phyloP scores from a whole-genome alignment of 2,797 vertebrate genomes.

The Lacerta bilineata region DNA sequence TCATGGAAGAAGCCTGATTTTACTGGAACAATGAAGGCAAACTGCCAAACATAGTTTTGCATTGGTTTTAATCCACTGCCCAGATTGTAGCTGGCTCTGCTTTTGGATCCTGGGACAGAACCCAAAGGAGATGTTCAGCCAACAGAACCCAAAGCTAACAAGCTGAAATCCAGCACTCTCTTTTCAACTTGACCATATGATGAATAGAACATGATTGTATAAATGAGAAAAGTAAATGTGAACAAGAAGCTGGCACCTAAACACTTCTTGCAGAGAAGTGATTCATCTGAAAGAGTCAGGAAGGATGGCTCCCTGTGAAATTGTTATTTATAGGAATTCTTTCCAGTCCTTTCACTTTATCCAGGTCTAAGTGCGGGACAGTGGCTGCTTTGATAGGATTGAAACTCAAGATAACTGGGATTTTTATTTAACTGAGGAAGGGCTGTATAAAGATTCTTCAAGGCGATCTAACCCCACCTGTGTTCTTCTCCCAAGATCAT shows the following conservation, averaged over 20 bases:
- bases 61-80: constrained; percentile 54
- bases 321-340: constrained; percentile 1
- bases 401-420: constrained; percentile 19
- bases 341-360: constrained; percentile 26
- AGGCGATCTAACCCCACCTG: constrained; percentile 2
- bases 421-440: constrained; percentile 37
- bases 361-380: constrained; percentile 32
- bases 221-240: constrained; percentile 27
- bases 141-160: constrained; percentile 20
- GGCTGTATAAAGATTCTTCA: constrained; percentile 10
- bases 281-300: constrained; percentile 23
- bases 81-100: constrained; percentile 40
- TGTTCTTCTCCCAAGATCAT: constrained; percentile 5
- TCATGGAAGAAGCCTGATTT: constrained; percentile 53
- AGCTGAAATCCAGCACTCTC: constrained; percentile 54
- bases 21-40: constrained; percentile 58
- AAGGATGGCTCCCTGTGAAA: constrained; percentile 30
- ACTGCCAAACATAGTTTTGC: constrained; percentile 29
- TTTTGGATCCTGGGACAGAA: constrained; percentile 42
- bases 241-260: not conserved
- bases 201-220: constrained; percentile 25
- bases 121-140: constrained; percentile 40
- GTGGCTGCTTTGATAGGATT: constrained; percentile 22
- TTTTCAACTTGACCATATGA: constrained; percentile 53
- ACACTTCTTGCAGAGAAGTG: constrained; percentile 34